A percentile compares a stretch with the other conserved stretches of the same genome.
These are phyloP conservation scores for Horisme vitalbata DNA, from an alignment of 2,888 invertebrate genomes.

Conservation along the genomic window DNA sequence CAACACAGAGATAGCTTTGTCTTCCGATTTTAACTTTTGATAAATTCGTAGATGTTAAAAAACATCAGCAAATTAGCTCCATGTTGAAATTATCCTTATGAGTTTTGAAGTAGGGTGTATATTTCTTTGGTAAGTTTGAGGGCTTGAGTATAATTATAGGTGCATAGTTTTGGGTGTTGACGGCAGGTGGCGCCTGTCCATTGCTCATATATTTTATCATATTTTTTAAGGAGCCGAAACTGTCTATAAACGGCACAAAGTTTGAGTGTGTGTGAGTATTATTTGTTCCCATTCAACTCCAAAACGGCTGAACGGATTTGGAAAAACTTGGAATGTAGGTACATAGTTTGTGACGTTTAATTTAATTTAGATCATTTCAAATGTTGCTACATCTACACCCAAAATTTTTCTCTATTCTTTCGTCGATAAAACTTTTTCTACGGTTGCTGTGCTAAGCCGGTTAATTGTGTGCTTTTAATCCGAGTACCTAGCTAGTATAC, in stretches of 20 bases:
- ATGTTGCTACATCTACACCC: too few species aligned
- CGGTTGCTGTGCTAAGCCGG: too few species aligned
- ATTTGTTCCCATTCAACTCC: too few species aligned
- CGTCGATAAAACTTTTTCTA: too few species aligned
- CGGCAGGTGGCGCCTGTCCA: slow-evolving; percentile 62
- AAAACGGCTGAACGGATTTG: too few species aligned
- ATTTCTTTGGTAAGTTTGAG: neutral
- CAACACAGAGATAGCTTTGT: slow-evolving; percentile 29
- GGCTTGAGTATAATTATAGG: slow-evolving; percentile 23
- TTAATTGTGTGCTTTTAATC: too few species aligned
- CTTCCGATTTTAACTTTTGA: slow-evolving; percentile 30
- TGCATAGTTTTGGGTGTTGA: slow-evolving; percentile 24
- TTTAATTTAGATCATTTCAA: too few species aligned
- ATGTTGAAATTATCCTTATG: neutral
- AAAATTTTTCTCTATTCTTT: too few species aligned
- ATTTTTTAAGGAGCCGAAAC: slow-evolving; percentile 52
- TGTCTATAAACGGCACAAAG: slow-evolving; percentile 58
- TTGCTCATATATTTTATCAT: slow-evolving; percentile 67
- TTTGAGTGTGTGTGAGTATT: slow-evolving; percentile 44
- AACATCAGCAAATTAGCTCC: slow-evolving; percentile 6
- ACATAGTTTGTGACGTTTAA: too few species aligned
- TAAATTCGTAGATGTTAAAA: slow-evolving; percentile 30
- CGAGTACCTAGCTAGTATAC: too few species aligned
- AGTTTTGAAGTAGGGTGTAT: neutral
- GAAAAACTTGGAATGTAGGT: too few species aligned